These are phyloP conservation scores for Alcedo atthis DNA, from an alignment of 2,797 vertebrate species.

Conservation along the genomic window DNA sequence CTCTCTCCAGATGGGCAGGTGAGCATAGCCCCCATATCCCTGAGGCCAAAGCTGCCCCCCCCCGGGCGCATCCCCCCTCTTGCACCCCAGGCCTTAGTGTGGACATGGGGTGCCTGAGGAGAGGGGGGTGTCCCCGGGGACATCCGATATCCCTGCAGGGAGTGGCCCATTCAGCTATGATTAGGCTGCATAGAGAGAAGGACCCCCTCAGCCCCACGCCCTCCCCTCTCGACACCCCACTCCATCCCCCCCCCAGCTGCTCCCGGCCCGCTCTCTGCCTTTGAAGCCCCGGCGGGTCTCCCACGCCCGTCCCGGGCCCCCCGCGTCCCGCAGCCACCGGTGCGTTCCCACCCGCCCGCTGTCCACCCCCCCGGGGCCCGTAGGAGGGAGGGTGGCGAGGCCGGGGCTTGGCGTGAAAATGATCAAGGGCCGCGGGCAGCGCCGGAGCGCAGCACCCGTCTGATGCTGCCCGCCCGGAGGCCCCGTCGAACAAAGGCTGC, in stretches of 20 bases:
- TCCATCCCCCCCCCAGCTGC: background rate
- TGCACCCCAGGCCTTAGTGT: background rate
- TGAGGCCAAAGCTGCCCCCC: background rate
- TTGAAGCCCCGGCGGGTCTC: background rate
- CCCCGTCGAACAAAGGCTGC: constrained; percentile 59
- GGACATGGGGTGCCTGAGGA: background rate
- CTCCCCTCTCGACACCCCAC: no score
- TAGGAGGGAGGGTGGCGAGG: constrained; percentile 74
- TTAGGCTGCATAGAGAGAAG: background rate
- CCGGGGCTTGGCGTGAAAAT: constrained; percentile 54
- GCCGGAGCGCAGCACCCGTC: constrained; percentile 58
- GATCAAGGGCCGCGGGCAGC: constrained; percentile 57
- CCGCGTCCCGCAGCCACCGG: background rate
- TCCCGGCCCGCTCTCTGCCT: background rate
- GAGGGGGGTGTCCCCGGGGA: background rate
- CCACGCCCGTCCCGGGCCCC: background rate
- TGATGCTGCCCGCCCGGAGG: constrained; percentile 63
- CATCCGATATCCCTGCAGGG: background rate
- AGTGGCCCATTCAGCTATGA: background rate
- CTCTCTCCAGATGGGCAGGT: background rate
- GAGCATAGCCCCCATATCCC: background rate
- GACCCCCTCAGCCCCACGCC: background rate
- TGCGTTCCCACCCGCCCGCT: constrained; percentile 4
- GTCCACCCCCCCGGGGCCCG: constrained; percentile 1
- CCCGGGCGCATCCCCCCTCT: no score